phyloP scores from a whole-genome alignment of 2,888 invertebrate species.

The Cynaeus angustus region DNA sequence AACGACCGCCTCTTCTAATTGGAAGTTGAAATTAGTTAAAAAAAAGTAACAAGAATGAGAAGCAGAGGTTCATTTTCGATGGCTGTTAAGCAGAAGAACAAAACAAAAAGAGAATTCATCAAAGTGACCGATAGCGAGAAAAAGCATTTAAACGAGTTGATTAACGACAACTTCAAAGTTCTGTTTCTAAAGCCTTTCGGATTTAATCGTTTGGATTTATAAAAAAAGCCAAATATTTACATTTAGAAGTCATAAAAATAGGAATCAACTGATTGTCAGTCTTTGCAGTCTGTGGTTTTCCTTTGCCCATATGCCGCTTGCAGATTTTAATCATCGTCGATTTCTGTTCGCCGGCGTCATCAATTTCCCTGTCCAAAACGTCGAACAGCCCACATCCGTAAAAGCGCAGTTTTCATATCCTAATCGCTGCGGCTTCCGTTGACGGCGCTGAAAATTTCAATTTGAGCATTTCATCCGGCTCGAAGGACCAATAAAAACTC shows the following conservation, averaged over 20 bases:
- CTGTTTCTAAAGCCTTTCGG: slow-evolving; percentile 25
- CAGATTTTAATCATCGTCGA: slow-evolving; percentile 13
- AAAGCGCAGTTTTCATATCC: slow-evolving; percentile 29
- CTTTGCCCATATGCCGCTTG: slow-evolving; percentile 10
- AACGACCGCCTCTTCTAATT: background rate
- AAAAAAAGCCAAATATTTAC: slow-evolving; percentile 29
- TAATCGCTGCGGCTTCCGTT: slow-evolving; percentile 18
- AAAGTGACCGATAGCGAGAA: slow-evolving; percentile 20
- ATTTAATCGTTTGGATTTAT: slow-evolving; percentile 24
- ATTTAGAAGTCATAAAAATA: background rate
- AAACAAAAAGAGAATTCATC: slow-evolving; percentile 12
- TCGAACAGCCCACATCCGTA: slow-evolving; percentile 3
- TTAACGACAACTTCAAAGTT: slow-evolving; percentile 42
- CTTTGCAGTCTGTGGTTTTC: slow-evolving; percentile 3
- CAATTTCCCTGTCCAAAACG: slow-evolving; percentile 31
- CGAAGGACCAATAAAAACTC: slow-evolving; percentile 27
- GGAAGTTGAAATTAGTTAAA: background rate
- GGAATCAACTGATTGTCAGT: background rate
- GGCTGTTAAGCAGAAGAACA: slow-evolving; percentile 21
- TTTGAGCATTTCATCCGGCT: slow-evolving; percentile 15
- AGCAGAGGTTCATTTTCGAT: slow-evolving; percentile 5
- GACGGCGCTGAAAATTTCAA: slow-evolving; percentile 12
- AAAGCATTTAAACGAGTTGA: slow-evolving; percentile 30
- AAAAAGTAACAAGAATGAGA: slow-evolving; percentile 9
- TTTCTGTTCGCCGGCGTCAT: slow-evolving; percentile 6